Evolutionary conservation across 37 sponge, comb jelly and placozoan genomes (phyloP).

Genomic region (Haliclona indistincta): DNA sequence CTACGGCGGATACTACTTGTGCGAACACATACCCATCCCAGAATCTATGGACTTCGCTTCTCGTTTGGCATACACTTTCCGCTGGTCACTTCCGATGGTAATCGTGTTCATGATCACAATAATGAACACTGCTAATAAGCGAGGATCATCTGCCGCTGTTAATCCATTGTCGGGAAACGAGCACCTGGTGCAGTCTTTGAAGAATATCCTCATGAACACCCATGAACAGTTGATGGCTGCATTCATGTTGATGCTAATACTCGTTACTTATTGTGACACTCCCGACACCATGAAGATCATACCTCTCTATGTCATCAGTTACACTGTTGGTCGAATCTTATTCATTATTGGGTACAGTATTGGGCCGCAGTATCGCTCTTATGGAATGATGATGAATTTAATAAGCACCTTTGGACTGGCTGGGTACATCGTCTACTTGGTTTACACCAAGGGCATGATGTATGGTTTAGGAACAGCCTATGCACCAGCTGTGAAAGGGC

Average conservation of each 20-base stretch:
- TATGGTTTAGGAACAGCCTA: constrained; percentile 18
- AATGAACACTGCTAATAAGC: background rate
- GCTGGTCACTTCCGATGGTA: constrained; percentile 45
- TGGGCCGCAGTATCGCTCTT: constrained; percentile 33
- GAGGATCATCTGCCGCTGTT: background rate
- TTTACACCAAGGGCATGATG: constrained; percentile 45
- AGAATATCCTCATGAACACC: constrained; percentile 57
- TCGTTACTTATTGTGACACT: constrained; percentile 32
- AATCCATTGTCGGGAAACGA: constrained; percentile 60
- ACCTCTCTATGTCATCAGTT: constrained; percentile 31
- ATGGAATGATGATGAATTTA: constrained; percentile 51
- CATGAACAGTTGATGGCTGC: constrained; percentile 48
- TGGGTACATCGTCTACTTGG: constrained; percentile 19
- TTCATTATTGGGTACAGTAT: constrained; percentile 59
- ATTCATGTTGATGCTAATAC: background rate
- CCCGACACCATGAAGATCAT: constrained; percentile 57
- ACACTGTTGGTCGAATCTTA: constrained; percentile 45
- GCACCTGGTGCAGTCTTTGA: constrained; percentile 21
- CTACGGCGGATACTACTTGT: constrained; percentile 50
- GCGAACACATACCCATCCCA: constrained; percentile 50
- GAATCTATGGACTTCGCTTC: constrained; percentile 16
- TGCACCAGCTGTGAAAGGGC: too few species aligned
- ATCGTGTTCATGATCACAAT: constrained; percentile 27
- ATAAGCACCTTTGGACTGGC: background rate
- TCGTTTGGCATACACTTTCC: constrained; percentile 24